Evolutionary conservation across 2,888 invertebrate genomes (phyloP).

Genomic region (Zhengitettix transpicula): DNA sequence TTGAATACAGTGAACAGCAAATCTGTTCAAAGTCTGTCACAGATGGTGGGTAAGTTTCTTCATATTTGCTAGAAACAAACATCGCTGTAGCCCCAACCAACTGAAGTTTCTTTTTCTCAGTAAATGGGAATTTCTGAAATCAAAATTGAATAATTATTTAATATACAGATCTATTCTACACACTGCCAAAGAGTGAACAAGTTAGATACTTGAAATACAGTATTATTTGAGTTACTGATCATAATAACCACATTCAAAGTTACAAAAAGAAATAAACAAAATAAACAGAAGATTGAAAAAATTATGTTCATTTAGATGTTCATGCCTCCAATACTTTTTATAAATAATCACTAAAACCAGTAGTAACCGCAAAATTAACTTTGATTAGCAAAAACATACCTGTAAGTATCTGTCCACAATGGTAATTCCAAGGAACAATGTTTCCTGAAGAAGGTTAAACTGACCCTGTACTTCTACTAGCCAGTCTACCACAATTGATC

Average conservation of each 20-base stretch:
- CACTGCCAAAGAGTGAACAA: too few species aligned
- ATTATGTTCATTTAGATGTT: too few species aligned
- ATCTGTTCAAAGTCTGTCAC: conserved; percentile 80
- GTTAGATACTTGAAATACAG: too few species aligned
- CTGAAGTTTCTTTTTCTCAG: conserved; percentile 58
- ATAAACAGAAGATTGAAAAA: too few species aligned
- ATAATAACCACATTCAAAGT: too few species aligned
- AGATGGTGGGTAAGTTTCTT: conserved; percentile 82
- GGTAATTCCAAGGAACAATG: conserved; percentile 73
- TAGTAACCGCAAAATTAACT: not conserved
- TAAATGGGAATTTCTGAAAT: conserved; percentile 38
- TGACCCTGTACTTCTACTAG: conserved; percentile 78
- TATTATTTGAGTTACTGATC: too few species aligned
- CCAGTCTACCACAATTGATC: conserved; percentile 84
- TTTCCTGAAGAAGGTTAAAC: conserved; percentile 73
- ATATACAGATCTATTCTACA: not conserved
- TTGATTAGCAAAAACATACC: conserved; percentile 25
- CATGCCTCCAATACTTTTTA: too few species aligned
- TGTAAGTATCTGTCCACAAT: conserved; percentile 82
- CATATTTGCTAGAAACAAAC: conserved; percentile 85
- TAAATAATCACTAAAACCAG: not conserved
- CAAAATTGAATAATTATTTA: conserved; percentile 10
- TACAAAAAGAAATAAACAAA: too few species aligned
- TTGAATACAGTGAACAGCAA: conserved; percentile 72
- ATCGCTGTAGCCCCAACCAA: conserved; percentile 78